Percentiles rank a stretch among this genome's conserved stretches.
Evolutionary conservation across 2,888 invertebrate genomes (phyloP).

Genomic region (Rhamnusium bicolor): DNA sequence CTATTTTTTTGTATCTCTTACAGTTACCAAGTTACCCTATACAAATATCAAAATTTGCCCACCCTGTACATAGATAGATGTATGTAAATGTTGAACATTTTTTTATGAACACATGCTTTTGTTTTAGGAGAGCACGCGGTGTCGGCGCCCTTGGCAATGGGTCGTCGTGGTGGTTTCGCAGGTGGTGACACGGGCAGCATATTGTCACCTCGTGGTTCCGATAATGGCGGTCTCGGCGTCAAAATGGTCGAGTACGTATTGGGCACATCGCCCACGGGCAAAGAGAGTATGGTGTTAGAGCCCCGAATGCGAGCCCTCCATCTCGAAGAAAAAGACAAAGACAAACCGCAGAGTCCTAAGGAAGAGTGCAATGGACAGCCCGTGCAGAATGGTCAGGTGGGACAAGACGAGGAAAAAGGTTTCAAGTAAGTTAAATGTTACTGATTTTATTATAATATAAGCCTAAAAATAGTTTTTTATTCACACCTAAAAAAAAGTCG

Average conservation of each 20-base stretch:
- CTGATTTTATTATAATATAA: no score
- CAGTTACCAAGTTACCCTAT: no score
- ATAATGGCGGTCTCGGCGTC: slow-evolving; percentile 93
- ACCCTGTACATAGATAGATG: no score
- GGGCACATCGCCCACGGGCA: slow-evolving; percentile 90
- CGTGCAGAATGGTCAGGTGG: slow-evolving; percentile 73
- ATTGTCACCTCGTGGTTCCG: slow-evolving; percentile 82
- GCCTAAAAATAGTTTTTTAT: no score
- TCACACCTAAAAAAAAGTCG: no score
- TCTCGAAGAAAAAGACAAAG: slow-evolving; percentile 76
- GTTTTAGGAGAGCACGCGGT: slow-evolving; percentile 77
- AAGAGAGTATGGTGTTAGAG: slow-evolving; percentile 77
- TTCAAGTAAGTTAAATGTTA: slow-evolving; percentile 83
- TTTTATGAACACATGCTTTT: slow-evolving; percentile 53
- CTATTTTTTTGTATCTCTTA: no score
- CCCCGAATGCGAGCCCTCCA: slow-evolving; percentile 78
- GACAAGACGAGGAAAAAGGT: slow-evolving; percentile 82
- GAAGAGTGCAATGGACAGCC: slow-evolving; percentile 70
- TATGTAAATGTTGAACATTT: no score
- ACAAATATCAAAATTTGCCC: no score
- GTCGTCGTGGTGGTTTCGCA: slow-evolving; percentile 80
- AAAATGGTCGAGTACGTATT: slow-evolving; percentile 99
- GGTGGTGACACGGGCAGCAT: slow-evolving; percentile 75
- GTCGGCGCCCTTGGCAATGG: slow-evolving; percentile 83
- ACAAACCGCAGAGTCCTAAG: slow-evolving; percentile 74